Percentiles rank a stretch among this genome's conserved stretches.
Conservation (phyloP, 1,140 invertebrate species). For the Drosophila busckii region DNA sequence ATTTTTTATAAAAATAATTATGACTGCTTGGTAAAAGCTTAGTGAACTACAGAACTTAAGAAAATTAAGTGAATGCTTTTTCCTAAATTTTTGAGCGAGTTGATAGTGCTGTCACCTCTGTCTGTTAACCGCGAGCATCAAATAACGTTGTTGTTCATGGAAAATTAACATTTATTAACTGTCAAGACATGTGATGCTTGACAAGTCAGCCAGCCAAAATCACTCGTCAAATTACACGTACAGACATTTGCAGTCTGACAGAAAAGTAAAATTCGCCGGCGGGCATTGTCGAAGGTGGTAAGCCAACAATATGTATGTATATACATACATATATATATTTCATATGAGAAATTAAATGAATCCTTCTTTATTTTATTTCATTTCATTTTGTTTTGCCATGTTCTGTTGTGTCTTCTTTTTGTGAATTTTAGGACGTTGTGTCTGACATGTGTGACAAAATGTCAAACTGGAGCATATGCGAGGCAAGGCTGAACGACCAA, state of each 20-base stretch:
- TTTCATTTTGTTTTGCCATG: constrained; percentile 1
- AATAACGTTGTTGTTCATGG: neutral
- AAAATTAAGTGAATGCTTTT: too few relatives aligned
- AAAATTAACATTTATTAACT: constrained; percentile 42
- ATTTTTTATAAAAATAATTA: too few relatives aligned
- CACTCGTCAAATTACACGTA: constrained; percentile 25
- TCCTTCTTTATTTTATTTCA: constrained; percentile 16
- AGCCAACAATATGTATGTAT: neutral
- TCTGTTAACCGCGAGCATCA: neutral
- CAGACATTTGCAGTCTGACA: constrained; percentile 2
- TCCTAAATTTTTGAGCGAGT: too few relatives aligned
- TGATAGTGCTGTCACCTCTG: too few relatives aligned
- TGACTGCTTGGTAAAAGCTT: too few relatives aligned
- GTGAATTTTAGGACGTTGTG: constrained; percentile 17
- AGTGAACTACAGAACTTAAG: too few relatives aligned
- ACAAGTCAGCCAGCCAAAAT: constrained; percentile 25
- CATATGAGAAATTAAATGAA: constrained; percentile 38
- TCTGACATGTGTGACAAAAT: constrained; percentile 41
- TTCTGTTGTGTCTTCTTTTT: neutral
- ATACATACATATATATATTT: constrained; percentile 32
- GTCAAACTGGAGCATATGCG: constrained; percentile 13
- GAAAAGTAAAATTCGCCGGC: constrained; percentile 13
- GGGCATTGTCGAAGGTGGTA: neutral
- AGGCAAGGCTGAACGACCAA: neutral
- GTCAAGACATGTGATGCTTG: constrained; percentile 18